Conservation (phyloP, 1,140 invertebrate genomes). For the Solen grandis region DNA sequence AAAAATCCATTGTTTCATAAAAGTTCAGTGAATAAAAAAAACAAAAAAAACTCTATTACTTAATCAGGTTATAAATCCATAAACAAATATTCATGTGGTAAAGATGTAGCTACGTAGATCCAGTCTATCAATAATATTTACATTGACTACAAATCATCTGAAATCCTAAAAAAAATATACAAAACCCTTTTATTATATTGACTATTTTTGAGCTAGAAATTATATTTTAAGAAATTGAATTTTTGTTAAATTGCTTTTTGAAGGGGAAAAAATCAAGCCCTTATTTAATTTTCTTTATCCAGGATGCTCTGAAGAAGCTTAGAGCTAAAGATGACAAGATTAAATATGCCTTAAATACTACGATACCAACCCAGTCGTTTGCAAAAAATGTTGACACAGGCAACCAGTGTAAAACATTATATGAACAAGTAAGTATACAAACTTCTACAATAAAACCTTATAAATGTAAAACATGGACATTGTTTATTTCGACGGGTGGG, state of each 20-base stretch:
- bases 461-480: not conserved
- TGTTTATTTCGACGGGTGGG: not conserved
- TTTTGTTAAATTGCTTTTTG: too few species aligned
- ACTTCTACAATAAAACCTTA: not conserved
- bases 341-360: slow-evolving; percentile 92
- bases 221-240: slow-evolving; percentile 2
- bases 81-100: too few species aligned
- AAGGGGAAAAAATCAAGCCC: too few species aligned
- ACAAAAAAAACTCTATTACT: too few species aligned
- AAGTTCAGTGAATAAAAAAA: too few species aligned
- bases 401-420: slow-evolving; percentile 88
- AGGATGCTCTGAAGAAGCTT: slow-evolving; percentile 93
- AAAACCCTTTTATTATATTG: not conserved
- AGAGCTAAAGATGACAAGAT: slow-evolving; percentile 94
- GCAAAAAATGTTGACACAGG: slow-evolving; percentile 86
- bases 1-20: too few species aligned
- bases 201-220: not conserved
- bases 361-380: slow-evolving; percentile 94
- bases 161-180: not conserved
- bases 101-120: not conserved
- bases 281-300: too few species aligned
- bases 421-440: slow-evolving; percentile 86
- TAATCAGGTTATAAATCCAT: too few species aligned
- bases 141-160: not conserved
- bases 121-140: not conserved